phyloP scores from a whole-genome alignment of 2,113 vertebrate species.

The Hystrix brachyura region DNA sequence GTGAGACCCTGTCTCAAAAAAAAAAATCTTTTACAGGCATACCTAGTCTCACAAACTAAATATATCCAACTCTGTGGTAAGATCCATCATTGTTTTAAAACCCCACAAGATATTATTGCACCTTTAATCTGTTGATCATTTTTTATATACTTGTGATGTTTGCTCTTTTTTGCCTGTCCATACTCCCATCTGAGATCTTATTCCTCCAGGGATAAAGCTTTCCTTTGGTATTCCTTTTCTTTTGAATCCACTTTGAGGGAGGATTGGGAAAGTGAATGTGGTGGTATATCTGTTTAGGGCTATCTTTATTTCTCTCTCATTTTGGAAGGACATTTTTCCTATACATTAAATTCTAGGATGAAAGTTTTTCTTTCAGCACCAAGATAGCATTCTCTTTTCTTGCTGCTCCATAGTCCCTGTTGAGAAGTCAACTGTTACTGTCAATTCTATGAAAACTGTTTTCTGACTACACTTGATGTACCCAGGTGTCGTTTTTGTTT shows the following conservation, averaged over 20 bases:
- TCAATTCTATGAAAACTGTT: neutral
- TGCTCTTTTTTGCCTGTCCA: constrained; percentile 9
- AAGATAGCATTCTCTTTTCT: neutral
- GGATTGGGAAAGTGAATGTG: neutral
- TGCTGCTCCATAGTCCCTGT: neutral
- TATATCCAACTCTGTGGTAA: neutral
- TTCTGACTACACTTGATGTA: neutral
- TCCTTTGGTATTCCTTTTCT: neutral
- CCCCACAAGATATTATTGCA: neutral
- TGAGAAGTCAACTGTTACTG: neutral
- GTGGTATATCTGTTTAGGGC: neutral
- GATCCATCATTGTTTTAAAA: neutral
- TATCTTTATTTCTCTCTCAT: neutral
- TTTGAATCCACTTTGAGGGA: neutral
- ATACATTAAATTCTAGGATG: neutral
- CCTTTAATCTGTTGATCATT: neutral
- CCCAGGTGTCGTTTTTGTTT: neutral
- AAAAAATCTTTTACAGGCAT: neutral
- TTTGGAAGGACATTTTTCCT: constrained; percentile 1
- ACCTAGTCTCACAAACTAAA: neutral
- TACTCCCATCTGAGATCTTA: neutral
- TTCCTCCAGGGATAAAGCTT: neutral
- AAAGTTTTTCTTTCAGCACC: neutral
- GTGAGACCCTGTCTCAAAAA: too few species aligned
- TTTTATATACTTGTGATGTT: neutral